Percentiles rank a stretch among this genome's conserved stretches.
Evolutionary conservation across 2,888 invertebrate genomes (phyloP).

Genomic region (Autographa gamma): DNA sequence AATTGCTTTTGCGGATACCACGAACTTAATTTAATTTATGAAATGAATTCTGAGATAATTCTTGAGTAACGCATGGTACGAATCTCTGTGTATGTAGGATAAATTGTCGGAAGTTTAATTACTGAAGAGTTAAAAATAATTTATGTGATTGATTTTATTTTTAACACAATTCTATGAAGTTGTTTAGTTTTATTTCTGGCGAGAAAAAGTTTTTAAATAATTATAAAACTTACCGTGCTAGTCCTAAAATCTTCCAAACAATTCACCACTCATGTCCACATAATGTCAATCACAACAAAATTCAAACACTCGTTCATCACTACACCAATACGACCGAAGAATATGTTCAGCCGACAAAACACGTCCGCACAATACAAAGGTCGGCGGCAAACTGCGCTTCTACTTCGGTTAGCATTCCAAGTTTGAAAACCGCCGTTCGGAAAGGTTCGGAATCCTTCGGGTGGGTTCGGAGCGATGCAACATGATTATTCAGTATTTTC

Average conservation of each 20-base stretch:
- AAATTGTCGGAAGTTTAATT: not conserved
- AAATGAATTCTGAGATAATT: constrained; percentile 41
- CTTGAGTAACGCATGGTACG: not conserved
- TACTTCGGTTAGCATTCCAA: constrained; percentile 65
- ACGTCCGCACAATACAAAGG: constrained; percentile 62
- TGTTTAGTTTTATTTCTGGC: not conserved
- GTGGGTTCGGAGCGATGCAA: constrained; percentile 64
- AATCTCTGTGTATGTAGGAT: not conserved
- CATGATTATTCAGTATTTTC: constrained; percentile 63
- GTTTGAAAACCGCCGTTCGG: constrained; percentile 69
- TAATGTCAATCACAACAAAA: constrained; percentile 62
- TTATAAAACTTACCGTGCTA: constrained; percentile 41
- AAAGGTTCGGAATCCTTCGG: constrained; percentile 68
- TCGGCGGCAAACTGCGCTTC: constrained; percentile 73
- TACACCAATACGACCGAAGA: constrained; percentile 60
- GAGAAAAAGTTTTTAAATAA: not conserved
- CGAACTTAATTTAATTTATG: constrained; percentile 51
- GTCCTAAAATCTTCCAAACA: constrained; percentile 44
- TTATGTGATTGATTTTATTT: not conserved
- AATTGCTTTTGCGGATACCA: constrained; percentile 43
- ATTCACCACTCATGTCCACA: constrained; percentile 63
- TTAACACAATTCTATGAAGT: not conserved
- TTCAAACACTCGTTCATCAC: constrained; percentile 70
- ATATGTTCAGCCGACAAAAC: constrained; percentile 32
- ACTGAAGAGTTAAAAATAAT: not conserved